Evolutionary conservation across 2,797 vertebrate species (phyloP).

Genomic region (Squalus acanthias): DNA sequence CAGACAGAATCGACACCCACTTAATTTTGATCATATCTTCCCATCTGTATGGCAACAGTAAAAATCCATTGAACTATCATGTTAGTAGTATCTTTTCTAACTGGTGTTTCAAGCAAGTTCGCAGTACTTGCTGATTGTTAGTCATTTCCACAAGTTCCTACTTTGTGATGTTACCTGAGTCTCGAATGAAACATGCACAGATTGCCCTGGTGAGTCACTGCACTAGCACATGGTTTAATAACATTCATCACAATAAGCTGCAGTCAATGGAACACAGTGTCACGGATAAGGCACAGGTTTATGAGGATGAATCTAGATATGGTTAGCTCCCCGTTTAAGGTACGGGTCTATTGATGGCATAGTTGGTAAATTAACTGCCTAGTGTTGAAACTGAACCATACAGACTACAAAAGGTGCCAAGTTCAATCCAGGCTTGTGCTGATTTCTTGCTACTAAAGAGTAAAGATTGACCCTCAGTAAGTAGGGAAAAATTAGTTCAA

Average conservation of each 20-base stretch:
- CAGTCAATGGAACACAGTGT: background rate
- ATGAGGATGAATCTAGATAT: background rate
- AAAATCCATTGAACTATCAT: background rate
- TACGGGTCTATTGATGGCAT: background rate
- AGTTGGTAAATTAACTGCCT: background rate
- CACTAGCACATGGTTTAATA: background rate
- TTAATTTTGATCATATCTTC: background rate
- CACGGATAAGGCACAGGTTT: background rate
- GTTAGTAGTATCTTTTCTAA: too few relatives aligned
- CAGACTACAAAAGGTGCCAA: too few relatives aligned
- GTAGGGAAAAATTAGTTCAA: background rate
- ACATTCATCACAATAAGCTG: background rate
- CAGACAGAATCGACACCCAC: background rate
- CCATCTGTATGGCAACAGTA: background rate
- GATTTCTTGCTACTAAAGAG: background rate
- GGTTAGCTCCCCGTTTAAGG: background rate
- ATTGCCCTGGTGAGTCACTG: background rate
- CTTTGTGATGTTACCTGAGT: background rate
- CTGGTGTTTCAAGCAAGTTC: background rate
- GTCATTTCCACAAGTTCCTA: background rate
- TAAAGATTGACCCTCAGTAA: background rate
- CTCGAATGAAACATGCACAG: background rate
- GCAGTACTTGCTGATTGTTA: background rate
- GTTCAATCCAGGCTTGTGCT: background rate
- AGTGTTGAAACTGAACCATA: background rate